phyloP scores from a whole-genome alignment of 2,113 vertebrate genomes.

The Ophthalmolycus amberensis region DNA sequence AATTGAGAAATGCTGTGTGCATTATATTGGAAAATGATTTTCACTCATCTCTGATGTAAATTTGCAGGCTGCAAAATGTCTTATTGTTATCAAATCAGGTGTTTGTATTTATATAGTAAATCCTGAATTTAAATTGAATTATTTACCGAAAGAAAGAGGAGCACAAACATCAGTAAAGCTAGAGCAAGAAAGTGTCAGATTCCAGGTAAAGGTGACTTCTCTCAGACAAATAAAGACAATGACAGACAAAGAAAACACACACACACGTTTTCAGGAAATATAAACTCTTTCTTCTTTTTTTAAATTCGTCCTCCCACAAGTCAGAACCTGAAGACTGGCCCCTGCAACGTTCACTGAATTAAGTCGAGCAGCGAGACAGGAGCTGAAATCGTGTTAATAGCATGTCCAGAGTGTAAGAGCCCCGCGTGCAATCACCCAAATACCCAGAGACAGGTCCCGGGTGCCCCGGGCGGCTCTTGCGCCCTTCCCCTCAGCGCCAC shows the following conservation, averaged over 20 bases:
- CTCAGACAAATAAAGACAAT: background rate
- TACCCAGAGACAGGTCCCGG: conserved; percentile 83
- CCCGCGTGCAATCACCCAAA: conserved; percentile 83
- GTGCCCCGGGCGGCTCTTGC: conserved; percentile 74
- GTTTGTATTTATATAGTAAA: conserved; percentile 21
- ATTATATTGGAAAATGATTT: background rate
- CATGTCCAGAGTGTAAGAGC: conserved; percentile 74
- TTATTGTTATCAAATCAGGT: background rate
- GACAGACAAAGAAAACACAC: conserved; percentile 11
- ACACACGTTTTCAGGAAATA: background rate
- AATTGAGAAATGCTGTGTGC: background rate
- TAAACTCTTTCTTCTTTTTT: conserved; percentile 4
- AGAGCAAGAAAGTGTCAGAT: background rate
- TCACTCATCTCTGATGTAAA: background rate
- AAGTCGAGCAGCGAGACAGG: conserved; percentile 82
- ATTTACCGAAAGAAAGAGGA: conserved; percentile 1
- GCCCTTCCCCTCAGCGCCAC: conserved; percentile 73
- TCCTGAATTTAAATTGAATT: background rate
- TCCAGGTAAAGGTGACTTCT: background rate
- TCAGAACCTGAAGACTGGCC: conserved; percentile 47
- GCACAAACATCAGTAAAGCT: background rate
- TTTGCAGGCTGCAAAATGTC: background rate
- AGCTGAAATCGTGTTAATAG: conserved; percentile 90
- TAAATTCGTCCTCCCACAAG: background rate
- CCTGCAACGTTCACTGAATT: conserved; percentile 72